Base-by-base conservation (phyloP, 2,888 invertebrate species). In the Melinaea menophilus region DNA sequence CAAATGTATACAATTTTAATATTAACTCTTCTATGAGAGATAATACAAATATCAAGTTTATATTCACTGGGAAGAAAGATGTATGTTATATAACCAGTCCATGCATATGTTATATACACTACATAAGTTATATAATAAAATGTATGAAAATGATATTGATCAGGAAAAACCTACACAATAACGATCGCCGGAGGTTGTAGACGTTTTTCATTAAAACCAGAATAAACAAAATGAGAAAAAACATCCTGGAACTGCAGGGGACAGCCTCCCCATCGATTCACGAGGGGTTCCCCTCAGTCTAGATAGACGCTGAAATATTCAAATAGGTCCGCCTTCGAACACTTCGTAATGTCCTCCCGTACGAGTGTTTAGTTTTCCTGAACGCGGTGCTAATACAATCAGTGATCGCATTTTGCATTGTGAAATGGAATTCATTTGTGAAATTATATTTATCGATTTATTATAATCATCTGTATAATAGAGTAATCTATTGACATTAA, bases 151-250 rank as follows among this genome's bases (percentile, higher is more conserved):
- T 31, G 51, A 31, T 2, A 51, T 5, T 9, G 51, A 11, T 9
- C 22, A 11, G 22, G 51, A 51, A 51, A 35, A 31, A 22, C 2
- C 2, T 9, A n/a, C 11, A 13, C 12, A 35, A 56, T 47, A 60
- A 48, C 48, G 56, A 63, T 62, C 48, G 58, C 60, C 62, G 58
- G 48, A 56, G 65, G 69, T 67, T 63, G 34, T 65, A 71, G 66
- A 70, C 71, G 75, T 79, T 83, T 84, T 83, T 80, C 80, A 85
- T 84, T 82, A 82, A 80, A 81, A 77, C 78, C 72, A 71, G 76
- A 67, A 76, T 78, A 80, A 79, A 81, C 71, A 80, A 80, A 80
- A 79, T 71, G 70, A 75, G 73, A 73, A 73, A 22, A 81, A 81
- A 78, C 74, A 72, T 54, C 62, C 76, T 77, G 71, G 70, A 72